phyloP scores from a whole-genome alignment of 2,888 invertebrate genomes.

The Aphidius colemani region DNA sequence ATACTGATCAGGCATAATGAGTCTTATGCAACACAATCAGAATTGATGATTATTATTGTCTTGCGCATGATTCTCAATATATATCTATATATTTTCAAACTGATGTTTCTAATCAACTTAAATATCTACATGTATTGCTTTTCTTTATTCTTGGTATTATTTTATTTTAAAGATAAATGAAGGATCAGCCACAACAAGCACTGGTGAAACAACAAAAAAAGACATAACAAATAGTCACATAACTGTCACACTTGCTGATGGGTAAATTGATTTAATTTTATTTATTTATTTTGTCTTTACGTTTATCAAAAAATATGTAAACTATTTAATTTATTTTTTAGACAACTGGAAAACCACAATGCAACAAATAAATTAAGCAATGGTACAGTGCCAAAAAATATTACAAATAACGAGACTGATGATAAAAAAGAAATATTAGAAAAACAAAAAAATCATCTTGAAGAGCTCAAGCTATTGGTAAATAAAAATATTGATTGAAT shows the following conservation, averaged over 20 bases:
- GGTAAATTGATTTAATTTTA: conserved; percentile 25
- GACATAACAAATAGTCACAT: conserved; percentile 55
- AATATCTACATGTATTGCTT: no score
- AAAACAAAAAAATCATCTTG: conserved; percentile 52
- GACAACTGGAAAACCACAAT: conserved; percentile 36
- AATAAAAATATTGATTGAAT: conserved; percentile 20
- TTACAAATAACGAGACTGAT: conserved; percentile 32
- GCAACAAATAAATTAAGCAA: conserved; percentile 53
- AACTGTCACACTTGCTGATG: conserved; percentile 51
- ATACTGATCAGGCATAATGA: background rate
- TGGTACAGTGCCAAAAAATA: conserved; percentile 53
- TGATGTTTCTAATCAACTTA: no score
- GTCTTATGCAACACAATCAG: background rate
- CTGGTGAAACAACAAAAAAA: conserved; percentile 57
- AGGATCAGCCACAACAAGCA: conserved; percentile 60
- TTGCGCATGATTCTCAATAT: background rate
- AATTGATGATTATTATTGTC: conserved; percentile 8
- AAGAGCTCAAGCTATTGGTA: conserved; percentile 54
- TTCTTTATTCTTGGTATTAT: background rate
- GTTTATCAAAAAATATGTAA: background rate
- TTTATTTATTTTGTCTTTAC: conserved; percentile 6
- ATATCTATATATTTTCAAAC: no score
- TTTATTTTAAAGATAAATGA: conserved; percentile 51
- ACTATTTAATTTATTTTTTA: conserved; percentile 11
- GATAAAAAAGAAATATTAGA: conserved; percentile 45